Conservation (phyloP, 1,140 invertebrate genomes). For the Diachasmimorpha longicaudata region DNA sequence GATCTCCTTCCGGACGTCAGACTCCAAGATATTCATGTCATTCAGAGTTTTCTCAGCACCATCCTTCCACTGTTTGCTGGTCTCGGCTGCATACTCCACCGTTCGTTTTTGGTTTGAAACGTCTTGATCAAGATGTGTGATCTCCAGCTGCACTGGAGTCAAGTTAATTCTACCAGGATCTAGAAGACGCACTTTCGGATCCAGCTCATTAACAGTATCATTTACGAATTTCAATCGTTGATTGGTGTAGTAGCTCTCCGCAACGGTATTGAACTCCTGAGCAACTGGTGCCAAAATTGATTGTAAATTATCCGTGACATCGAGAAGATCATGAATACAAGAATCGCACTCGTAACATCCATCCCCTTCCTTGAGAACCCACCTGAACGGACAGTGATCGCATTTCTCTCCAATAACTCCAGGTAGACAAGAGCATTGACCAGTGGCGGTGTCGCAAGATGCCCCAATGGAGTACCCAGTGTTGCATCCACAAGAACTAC, state of each 20-base stretch:
- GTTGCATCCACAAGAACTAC: slow-evolving; percentile 86
- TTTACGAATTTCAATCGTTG: slow-evolving; percentile 78
- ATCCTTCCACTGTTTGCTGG: slow-evolving; percentile 61
- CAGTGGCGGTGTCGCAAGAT: slow-evolving; percentile 86
- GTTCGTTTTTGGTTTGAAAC: slow-evolving; percentile 67
- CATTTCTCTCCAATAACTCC: slow-evolving; percentile 96
- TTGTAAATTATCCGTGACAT: slow-evolving; percentile 82
- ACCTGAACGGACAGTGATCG: slow-evolving; percentile 87
- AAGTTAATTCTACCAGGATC: slow-evolving; percentile 72
- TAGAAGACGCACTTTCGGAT: slow-evolving; percentile 70
- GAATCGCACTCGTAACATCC: slow-evolving; percentile 86
- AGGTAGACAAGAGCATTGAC: slow-evolving; percentile 93
- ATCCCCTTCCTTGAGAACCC: slow-evolving; percentile 72
- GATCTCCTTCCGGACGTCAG: slow-evolving; percentile 62
- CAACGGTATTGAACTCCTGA: slow-evolving; percentile 73
- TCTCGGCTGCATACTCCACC: slow-evolving; percentile 59
- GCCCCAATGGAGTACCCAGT: slow-evolving; percentile 86
- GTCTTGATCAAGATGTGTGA: slow-evolving; percentile 67
- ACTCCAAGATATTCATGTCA: slow-evolving; percentile 64
- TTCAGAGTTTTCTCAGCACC: slow-evolving; percentile 64
- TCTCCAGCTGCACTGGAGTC: slow-evolving; percentile 64
- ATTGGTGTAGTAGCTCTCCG: slow-evolving; percentile 79
- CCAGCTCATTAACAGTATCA: slow-evolving; percentile 68
- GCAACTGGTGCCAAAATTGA: slow-evolving; percentile 70
- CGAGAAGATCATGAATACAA: slow-evolving; percentile 86